A percentile compares a stretch with the other conserved stretches of the same genome.
Evolutionary conservation across 2,797 vertebrate genomes (phyloP).

Genomic region (Acrossocheilus fasciatus): DNA sequence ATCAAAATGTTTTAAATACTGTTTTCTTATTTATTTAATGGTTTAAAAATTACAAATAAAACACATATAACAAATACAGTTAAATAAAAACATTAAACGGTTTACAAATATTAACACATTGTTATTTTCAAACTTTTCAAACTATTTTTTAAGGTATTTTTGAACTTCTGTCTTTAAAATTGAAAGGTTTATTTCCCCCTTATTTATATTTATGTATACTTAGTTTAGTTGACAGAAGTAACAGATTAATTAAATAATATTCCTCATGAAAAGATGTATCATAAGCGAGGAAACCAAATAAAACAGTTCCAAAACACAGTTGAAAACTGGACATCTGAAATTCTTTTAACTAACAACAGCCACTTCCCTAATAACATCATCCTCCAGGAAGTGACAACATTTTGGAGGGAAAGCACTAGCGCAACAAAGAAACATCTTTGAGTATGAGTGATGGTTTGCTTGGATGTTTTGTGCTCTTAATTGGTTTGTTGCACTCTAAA

Average conservation of each 20-base stretch:
- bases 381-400: slow-evolving; percentile 24
- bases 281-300: background rate
- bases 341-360: background rate
- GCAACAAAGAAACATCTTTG: background rate
- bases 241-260: background rate
- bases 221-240: background rate
- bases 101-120: background rate
- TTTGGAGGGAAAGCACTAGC: slow-evolving; percentile 7
- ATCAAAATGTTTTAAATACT: background rate
- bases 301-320: background rate
- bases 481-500: background rate
- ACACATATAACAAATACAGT: background rate
- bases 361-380: slow-evolving; percentile 7
- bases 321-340: background rate
- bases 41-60: background rate
- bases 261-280: background rate
- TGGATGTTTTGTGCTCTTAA: background rate
- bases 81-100: background rate
- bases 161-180: background rate
- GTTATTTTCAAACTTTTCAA: background rate
- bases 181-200: background rate
- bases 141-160: background rate
- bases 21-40: background rate
- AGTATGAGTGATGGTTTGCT: background rate
- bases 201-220: background rate